Evolutionary conservation across 2,113 vertebrate species (phyloP), one percentile per base, ranked within the genome.

Genomic region (Asarcornis scutulata): DNA sequence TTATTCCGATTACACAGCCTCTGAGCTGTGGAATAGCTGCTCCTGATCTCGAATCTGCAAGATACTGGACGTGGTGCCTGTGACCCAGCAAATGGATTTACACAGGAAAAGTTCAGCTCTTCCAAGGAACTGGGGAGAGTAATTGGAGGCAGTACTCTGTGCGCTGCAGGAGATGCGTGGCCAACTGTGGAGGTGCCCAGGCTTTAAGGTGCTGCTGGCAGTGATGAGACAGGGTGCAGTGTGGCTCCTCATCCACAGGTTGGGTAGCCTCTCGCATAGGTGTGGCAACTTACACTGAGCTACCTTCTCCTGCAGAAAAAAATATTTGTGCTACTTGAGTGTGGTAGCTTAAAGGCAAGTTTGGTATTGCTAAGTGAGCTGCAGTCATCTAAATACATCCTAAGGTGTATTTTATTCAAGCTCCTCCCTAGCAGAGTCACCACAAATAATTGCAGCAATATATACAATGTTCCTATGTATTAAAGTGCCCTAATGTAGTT

Each of bases 141-240:
- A 6, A 21, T 50, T 59, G n/a, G 22, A 1, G 4, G 7, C 17
- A 53, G 55, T 4, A 5, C 15, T 12, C 26, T 2, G 0, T 4
- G 50, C 74, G 40, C 81, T 50, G 29, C 23, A 22, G 63, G 21
- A 64, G 36, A 10, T 36, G 59, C 44, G 8, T 18, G 67, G 52
- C 56, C 22, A 13, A 17, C 1, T 20, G 36, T 26, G 59, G 17
- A 82, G 68, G 6, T 18, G 2, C 38, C 55, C 69, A 22, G 7
- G 48, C 17, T 59, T 83, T 83, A 64, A 63, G 53, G 50, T 50
- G 6, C 25, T 5, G 18, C 82, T 27, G 6, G 50, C 46, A 89
- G 48, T 26, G 21, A 26, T 11, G 18, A 14, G 29, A 12, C 18
- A 1, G 29, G 40, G 17, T 4, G 17, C 29, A 27, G 62, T 3